phyloP scores from a whole-genome alignment of 2,113 vertebrate species.

The Gymnobelideus leadbeateri region DNA sequence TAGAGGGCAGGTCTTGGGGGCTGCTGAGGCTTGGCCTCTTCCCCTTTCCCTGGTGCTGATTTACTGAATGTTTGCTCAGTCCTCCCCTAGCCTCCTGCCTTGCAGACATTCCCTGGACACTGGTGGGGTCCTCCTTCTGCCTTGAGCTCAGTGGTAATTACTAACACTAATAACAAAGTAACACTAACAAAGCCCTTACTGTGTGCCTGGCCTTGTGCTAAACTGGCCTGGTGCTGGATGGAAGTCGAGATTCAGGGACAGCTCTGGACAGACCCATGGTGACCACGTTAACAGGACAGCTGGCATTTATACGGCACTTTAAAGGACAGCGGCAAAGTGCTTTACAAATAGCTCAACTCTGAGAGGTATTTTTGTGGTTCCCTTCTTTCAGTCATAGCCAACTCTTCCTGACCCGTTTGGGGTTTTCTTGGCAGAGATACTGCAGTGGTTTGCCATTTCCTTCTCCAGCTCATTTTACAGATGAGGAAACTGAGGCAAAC shows the following conservation, averaged over 20 bases:
- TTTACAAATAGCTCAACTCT: background rate
- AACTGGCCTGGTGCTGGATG: background rate
- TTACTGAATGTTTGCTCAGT: background rate
- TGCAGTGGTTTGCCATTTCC: background rate
- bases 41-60: background rate
- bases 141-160: background rate
- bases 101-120: background rate
- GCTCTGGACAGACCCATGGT: no score
- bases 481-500: no score
- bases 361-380: no score
- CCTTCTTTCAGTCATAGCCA: background rate
- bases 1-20: no score
- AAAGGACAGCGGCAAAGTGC: background rate
- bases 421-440: background rate
- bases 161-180: no score
- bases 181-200: no score
- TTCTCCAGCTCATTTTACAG: background rate
- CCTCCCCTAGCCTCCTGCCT: background rate
- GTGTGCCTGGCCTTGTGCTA: background rate
- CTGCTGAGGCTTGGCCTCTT: background rate
- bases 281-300: no score
- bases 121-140: no score
- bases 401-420: background rate
- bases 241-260: background rate
- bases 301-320: accelerated